Conservation (phyloP, 2,797 vertebrate genomes). For the Ataeniobius toweri region DNA sequence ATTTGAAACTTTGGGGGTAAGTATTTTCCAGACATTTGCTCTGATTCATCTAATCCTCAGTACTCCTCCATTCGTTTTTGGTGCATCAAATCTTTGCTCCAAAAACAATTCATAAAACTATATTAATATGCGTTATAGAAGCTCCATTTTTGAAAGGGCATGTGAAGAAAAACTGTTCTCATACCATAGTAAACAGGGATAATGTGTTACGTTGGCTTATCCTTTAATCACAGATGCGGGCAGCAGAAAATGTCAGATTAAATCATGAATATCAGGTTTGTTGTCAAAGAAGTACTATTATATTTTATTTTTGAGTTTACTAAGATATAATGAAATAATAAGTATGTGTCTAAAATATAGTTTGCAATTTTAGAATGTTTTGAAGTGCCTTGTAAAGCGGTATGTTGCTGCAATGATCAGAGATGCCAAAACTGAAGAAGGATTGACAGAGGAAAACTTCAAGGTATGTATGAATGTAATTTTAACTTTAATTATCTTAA, state of each 20-base stretch:
- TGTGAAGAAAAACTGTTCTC: not conserved
- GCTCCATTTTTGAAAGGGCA: conserved; percentile 4
- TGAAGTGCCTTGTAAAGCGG: conserved; percentile 93
- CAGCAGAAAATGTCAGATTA: conserved; percentile 89
- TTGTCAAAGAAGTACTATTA: not conserved
- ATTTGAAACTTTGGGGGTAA: conserved; percentile 93
- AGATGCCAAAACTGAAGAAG: conserved; percentile 94
- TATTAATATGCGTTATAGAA: conserved; percentile 12
- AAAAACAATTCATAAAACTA: conserved; percentile 4
- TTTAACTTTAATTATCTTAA: not conserved
- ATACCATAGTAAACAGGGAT: not conserved
- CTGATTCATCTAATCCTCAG: not conserved
- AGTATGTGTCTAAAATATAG: not conserved
- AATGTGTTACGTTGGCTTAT: not conserved
- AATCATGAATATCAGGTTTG: conserved; percentile 92
- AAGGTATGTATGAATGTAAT: conserved; percentile 81
- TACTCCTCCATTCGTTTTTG: conserved; percentile 4
- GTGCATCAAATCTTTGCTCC: not conserved
- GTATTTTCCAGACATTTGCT: conserved; percentile 39
- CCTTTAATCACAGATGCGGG: conserved; percentile 83
- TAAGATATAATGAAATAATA: not conserved
- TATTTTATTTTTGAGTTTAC: not conserved
- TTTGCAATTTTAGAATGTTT: conserved; percentile 85
- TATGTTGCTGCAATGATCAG: conserved; percentile 97
- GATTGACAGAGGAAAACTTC: conserved; percentile 97